Conservation (phyloP, 2,113 vertebrate genomes). For the Picathartes gymnocephalus region DNA sequence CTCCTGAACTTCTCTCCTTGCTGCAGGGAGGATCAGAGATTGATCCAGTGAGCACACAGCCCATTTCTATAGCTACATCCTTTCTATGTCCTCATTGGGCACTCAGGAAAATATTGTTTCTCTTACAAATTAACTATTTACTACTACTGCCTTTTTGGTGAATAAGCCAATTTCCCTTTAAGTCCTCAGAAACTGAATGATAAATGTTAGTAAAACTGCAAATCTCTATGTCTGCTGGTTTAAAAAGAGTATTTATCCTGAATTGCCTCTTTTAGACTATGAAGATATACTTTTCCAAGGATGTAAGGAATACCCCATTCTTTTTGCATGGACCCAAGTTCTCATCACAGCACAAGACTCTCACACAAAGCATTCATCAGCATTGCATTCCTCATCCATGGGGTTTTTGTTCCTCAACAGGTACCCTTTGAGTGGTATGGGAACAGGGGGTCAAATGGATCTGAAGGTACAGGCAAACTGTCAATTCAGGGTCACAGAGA, state of each 20-base stretch:
- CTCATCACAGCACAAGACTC: background rate
- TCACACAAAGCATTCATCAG: background rate
- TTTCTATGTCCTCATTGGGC: background rate
- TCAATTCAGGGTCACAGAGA: background rate
- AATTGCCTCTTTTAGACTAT: background rate
- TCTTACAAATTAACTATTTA: background rate
- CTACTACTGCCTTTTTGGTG: background rate
- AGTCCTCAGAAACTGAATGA: background rate
- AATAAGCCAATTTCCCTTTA: background rate
- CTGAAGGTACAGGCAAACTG: background rate
- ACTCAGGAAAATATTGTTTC: background rate
- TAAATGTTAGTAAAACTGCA: background rate
- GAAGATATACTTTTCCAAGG: background rate
- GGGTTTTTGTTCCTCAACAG: background rate
- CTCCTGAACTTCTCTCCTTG: background rate
- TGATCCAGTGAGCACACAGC: background rate
- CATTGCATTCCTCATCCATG: background rate
- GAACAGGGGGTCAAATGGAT: background rate
- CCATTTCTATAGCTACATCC: background rate
- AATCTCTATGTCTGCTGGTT: background rate
- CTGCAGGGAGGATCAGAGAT: background rate
- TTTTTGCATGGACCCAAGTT: background rate
- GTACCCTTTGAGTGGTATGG: background rate
- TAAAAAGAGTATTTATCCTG: background rate
- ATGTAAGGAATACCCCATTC: background rate